A percentile compares a stretch with the other conserved stretches of the same genome.
phyloP scores from a whole-genome alignment of 2,113 vertebrate genomes.

The Phocoena sinus region DNA sequence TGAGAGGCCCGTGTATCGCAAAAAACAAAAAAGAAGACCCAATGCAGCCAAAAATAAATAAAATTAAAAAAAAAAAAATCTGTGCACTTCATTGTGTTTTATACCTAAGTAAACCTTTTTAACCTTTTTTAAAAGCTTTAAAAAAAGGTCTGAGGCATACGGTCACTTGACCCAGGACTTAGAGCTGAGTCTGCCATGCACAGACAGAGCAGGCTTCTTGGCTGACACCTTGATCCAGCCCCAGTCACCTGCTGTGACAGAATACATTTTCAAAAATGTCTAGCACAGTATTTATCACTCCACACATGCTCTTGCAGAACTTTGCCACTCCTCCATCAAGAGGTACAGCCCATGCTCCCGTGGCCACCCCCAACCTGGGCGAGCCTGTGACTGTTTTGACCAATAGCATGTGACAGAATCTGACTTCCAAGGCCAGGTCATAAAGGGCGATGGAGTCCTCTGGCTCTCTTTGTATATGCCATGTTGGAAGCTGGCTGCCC shows the following conservation, averaged over 20 bases:
- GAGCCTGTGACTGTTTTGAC: not conserved
- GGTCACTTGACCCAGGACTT: not conserved
- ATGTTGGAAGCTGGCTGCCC: not conserved
- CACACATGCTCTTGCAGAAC: not conserved
- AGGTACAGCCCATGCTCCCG: fast-evolving
- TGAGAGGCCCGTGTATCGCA: too few species aligned
- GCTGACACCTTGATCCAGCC: not conserved
- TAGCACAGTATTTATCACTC: not conserved
- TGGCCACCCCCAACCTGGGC: not conserved
- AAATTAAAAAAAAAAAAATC: not conserved
- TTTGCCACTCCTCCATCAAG: not conserved
- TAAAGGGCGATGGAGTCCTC: not conserved
- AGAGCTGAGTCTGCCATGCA: fast-evolving
- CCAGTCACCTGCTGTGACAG: too few species aligned
- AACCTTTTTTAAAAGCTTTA: not conserved
- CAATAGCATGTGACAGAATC: not conserved
- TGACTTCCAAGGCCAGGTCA: not conserved
- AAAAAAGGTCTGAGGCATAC: not conserved
- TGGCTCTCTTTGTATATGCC: not conserved
- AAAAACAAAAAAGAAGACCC: too few species aligned
- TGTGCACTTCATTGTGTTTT: not conserved
- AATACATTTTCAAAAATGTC: not conserved
- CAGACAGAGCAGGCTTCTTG: not conserved
- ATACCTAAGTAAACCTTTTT: not conserved
- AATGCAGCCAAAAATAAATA: too few species aligned